A percentile compares a stretch with the other conserved stretches of the same genome.
Evolutionary conservation across 2,888 invertebrate species (phyloP).

Genomic region (Drosophila ustulata): DNA sequence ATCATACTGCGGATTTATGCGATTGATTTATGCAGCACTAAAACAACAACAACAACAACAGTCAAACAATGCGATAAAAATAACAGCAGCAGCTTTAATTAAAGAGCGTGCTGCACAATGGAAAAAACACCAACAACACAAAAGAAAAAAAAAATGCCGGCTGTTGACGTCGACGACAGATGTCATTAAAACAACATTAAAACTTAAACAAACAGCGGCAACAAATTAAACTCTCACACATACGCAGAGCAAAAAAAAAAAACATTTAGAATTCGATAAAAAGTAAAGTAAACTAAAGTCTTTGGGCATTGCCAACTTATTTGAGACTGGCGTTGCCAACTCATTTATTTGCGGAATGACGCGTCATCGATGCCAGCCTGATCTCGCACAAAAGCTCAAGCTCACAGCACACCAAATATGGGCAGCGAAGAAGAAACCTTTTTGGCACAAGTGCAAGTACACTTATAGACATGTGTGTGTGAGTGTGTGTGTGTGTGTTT

Average conservation of each 20-base stretch:
- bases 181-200: conserved; percentile 71
- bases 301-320: background rate
- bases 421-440: conserved; percentile 17
- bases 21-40: conserved; percentile 38
- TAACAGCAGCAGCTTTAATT: conserved; percentile 15
- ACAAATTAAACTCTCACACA: conserved; percentile 43
- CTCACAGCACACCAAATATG: conserved; percentile 6
- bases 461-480: conserved; percentile 3
- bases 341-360: background rate
- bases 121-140: background rate
- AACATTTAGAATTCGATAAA: conserved; percentile 33
- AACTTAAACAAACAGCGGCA: conserved; percentile 53
- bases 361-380: background rate
- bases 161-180: conserved; percentile 42
- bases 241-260: background rate
- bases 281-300: background rate
- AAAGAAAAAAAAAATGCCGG: background rate
- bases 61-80: conserved; percentile 8
- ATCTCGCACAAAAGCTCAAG: conserved; percentile 9
- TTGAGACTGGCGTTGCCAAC: conserved; percentile 1
- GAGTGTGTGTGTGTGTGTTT: conserved; percentile 5
- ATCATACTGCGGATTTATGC: conserved; percentile 28
- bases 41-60: conserved; percentile 6
- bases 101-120: conserved; percentile 15
- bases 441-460: conserved; percentile 23